Conservation (phyloP, 2,797 vertebrate species). For the Graptemys geographica region DNA sequence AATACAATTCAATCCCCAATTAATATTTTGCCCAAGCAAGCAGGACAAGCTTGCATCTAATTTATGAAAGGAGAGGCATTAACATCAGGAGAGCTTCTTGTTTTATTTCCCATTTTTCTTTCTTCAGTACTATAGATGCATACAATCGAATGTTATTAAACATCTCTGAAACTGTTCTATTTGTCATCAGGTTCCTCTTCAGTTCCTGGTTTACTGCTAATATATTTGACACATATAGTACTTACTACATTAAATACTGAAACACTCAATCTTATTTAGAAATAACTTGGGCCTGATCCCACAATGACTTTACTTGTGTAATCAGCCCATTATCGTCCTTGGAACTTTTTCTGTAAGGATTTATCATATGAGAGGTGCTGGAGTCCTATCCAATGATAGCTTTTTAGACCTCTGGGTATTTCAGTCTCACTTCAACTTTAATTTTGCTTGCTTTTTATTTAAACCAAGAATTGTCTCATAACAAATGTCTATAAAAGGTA, state of each 20-base stretch:
- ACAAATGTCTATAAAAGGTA: neutral
- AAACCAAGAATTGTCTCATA: neutral
- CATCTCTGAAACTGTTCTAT: neutral
- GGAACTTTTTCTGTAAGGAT: neutral
- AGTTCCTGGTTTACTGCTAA: conserved; percentile 6
- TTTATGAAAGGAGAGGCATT: neutral
- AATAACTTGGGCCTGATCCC: neutral
- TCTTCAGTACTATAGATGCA: neutral
- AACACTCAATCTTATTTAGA: neutral
- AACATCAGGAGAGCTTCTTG: neutral
- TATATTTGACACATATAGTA: neutral
- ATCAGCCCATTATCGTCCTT: neutral
- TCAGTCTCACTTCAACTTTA: fast-evolving
- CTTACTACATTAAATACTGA: neutral
- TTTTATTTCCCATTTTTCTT: conserved; percentile 19
- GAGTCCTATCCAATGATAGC: fast-evolving
- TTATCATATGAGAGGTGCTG: neutral
- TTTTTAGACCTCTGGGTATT: fast-evolving
- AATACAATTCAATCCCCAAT: neutral
- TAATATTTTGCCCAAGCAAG: neutral
- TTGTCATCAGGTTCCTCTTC: neutral
- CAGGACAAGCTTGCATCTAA: fast-evolving
- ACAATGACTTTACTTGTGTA: neutral
- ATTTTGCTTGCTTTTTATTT: neutral
- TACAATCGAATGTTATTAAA: conserved; percentile 1